Evolutionary conservation across 2,888 invertebrate species (phyloP).

Genomic region (Philaethria dido): DNA sequence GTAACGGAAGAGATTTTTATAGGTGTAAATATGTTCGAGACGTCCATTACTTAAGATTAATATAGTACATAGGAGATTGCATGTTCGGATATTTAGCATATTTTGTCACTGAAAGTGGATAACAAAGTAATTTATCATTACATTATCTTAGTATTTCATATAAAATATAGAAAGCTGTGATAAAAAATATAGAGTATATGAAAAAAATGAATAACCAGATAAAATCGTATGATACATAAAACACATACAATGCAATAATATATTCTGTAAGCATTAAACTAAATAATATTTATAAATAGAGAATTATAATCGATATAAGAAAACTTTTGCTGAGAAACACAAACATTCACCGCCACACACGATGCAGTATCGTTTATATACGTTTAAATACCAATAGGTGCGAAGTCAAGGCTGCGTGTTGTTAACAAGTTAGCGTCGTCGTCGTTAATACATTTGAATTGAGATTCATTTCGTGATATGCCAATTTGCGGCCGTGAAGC

Average conservation of each 20-base stretch:
- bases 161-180: too few relatives aligned
- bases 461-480: conserved; percentile 68
- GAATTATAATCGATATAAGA: conserved; percentile 14
- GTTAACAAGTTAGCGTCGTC: conserved; percentile 48
- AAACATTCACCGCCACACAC: conserved; percentile 40
- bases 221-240: not conserved
- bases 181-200: too few relatives aligned
- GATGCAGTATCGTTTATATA: conserved; percentile 42
- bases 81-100: not conserved
- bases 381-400: conserved; percentile 60
- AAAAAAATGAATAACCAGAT: too few relatives aligned
- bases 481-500: conserved; percentile 54
- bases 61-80: too few relatives aligned
- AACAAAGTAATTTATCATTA: too few relatives aligned
- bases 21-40: too few relatives aligned
- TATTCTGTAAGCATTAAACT: not conserved
- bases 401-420: conserved; percentile 57
- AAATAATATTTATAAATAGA: not conserved
- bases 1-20: too few relatives aligned
- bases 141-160: too few relatives aligned
- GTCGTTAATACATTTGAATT: conserved; percentile 56
- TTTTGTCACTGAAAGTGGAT: not conserved
- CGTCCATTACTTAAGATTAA: too few relatives aligned
- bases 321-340: conserved; percentile 34
- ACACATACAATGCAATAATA: not conserved